Conservation (phyloP, 2,797 vertebrate genomes). For the Spinus olivaceus region DNA sequence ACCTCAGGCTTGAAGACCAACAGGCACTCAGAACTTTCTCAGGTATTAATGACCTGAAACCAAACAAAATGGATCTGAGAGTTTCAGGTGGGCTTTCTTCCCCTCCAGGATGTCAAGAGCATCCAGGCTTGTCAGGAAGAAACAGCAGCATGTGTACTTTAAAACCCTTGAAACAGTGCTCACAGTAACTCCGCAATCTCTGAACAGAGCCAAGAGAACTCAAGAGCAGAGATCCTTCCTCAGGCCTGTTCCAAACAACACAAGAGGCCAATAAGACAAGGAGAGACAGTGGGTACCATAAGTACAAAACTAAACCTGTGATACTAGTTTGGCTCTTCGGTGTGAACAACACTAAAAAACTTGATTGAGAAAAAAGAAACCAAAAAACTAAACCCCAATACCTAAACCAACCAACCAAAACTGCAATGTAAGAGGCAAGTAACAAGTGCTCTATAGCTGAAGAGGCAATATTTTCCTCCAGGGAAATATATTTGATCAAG, state of each 20-base stretch:
- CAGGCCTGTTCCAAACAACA: fast-evolving
- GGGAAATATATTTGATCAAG: not conserved
- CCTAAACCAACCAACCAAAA: not conserved
- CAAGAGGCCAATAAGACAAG: not conserved
- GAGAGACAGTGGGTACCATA: not conserved
- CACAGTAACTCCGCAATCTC: not conserved
- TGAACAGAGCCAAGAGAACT: not conserved
- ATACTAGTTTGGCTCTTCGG: not conserved
- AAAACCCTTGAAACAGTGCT: not conserved
- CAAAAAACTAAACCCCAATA: fast-evolving
- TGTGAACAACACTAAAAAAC: not conserved
- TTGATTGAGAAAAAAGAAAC: not conserved
- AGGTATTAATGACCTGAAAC: not conserved
- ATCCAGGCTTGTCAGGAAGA: not conserved
- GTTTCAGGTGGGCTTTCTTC: not conserved
- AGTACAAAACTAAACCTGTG: not conserved
- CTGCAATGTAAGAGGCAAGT: not conserved
- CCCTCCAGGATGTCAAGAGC: not conserved
- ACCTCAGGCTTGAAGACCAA: not conserved
- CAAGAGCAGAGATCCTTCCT: not conserved
- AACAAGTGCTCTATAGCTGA: not conserved
- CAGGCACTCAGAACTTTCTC: not conserved
- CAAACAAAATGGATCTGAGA: not conserved
- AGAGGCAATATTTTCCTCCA: not conserved
- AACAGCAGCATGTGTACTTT: not conserved